Evolutionary conservation across 2,888 invertebrate species (phyloP).

Genomic region (Sesia bembeciformis): DNA sequence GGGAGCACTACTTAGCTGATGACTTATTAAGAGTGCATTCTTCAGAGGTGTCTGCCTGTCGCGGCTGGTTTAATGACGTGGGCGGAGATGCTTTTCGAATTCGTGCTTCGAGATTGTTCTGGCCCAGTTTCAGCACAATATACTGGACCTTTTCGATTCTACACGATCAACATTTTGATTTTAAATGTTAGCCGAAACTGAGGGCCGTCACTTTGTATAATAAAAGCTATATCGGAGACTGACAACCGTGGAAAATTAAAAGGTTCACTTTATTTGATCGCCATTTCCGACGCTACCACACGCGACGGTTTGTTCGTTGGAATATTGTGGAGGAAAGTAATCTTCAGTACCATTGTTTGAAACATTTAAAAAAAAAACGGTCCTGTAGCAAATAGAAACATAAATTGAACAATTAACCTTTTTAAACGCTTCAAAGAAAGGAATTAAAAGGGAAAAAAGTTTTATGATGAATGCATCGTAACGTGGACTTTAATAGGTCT

Average conservation of each 20-base stretch:
- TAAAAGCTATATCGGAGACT: conserved; percentile 13
- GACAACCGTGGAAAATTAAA: conserved; percentile 27
- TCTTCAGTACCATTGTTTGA: conserved; percentile 3
- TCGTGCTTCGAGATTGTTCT: conserved; percentile 16
- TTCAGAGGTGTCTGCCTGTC: conserved; percentile 71
- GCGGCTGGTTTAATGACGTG: conserved; percentile 66
- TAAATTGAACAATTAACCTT: conserved; percentile 37
- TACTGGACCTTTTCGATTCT: neutral
- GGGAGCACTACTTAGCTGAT: conserved; percentile 68
- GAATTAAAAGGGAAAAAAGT: conserved; percentile 23
- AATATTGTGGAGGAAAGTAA: neutral
- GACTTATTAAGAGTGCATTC: conserved; percentile 74
- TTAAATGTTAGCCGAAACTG: neutral
- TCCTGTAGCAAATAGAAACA: conserved; percentile 14
- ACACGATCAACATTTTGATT: neutral
- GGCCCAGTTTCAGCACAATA: conserved; percentile 40
- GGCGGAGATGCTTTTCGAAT: conserved; percentile 35
- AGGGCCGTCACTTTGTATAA: conserved; percentile 9
- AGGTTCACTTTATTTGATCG: conserved; percentile 30
- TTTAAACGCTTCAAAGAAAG: conserved; percentile 30
- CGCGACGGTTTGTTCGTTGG: conserved; percentile 23
- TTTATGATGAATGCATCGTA: conserved; percentile 40
- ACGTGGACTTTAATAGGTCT: conserved; percentile 39
- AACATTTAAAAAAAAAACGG: conserved; percentile 13
- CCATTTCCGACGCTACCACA: conserved; percentile 29